Percentiles rank a stretch among this genome's conserved stretches.
Conservation (phyloP, 1,140 invertebrate genomes). For the roundworm (Caenorhabditis elegans) region DNA sequence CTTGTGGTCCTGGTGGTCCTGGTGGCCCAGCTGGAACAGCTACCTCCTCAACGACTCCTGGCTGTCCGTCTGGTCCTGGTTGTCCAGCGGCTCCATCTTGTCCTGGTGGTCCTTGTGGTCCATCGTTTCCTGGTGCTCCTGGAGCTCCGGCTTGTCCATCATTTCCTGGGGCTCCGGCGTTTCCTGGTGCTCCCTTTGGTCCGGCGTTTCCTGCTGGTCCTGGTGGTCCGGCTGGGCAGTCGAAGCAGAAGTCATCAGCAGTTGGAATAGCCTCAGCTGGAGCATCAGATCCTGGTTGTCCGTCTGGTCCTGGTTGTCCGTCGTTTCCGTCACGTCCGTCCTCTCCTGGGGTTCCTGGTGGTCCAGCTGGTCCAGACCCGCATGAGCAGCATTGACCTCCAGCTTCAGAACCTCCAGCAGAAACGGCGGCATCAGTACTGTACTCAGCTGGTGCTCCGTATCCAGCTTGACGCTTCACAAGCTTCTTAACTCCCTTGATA, state of each 20-base stretch:
- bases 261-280: constrained; percentile 37
- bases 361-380: constrained; percentile 33
- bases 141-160: constrained; percentile 22
- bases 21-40: constrained; percentile 22
- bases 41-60: constrained; percentile 33
- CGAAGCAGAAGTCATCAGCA: constrained; percentile 49
- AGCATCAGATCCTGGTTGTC: constrained; percentile 38
- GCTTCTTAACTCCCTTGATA: constrained; percentile 30
- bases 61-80: constrained; percentile 35
- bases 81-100: constrained; percentile 19
- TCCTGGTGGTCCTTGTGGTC: constrained; percentile 35
- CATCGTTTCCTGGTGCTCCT: constrained; percentile 31
- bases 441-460: constrained; percentile 35
- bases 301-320: constrained; percentile 44
- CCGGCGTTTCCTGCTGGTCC: constrained; percentile 47
- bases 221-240: constrained; percentile 49
- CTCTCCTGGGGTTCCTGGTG: constrained; percentile 43
- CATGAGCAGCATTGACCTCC: constrained; percentile 40
- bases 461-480: constrained; percentile 40
- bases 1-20: constrained; percentile 35
- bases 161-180: constrained; percentile 41
- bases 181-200: constrained; percentile 45
- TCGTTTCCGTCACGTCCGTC: constrained; percentile 46
- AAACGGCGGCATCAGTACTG: constrained; percentile 18
- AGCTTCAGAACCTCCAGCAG: not conserved